A percentile compares a stretch with the other conserved stretches of the same genome.
phyloP scores from a whole-genome alignment of 1,140 invertebrate species.

The Dryas iulia region DNA sequence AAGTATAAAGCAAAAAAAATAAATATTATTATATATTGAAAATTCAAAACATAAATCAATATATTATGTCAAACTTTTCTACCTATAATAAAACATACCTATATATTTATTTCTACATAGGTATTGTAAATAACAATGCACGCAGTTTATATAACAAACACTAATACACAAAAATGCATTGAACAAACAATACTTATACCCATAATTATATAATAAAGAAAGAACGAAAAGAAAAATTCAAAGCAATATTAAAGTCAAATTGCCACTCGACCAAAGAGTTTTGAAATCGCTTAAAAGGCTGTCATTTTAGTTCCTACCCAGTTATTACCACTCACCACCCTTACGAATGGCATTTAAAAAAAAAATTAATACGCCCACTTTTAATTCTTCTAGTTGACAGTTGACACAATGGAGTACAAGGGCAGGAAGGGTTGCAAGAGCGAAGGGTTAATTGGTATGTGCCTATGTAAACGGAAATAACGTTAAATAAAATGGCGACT shows the following conservation, averaged over 20 bases:
- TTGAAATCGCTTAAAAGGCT: conserved; percentile 49
- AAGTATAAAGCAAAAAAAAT: too few relatives aligned
- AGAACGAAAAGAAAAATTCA: not conserved
- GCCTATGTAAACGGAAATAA: not conserved
- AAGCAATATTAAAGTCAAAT: conserved; percentile 31
- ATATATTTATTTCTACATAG: too few relatives aligned
- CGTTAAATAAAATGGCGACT: conserved; percentile 23
- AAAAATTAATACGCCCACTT: conserved; percentile 67
- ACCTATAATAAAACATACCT: too few relatives aligned
- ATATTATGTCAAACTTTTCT: too few relatives aligned
- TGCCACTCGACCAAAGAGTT: conserved; percentile 22
- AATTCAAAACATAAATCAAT: too few relatives aligned
- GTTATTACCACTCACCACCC: conserved; percentile 61
- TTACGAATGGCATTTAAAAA: conserved; percentile 49
- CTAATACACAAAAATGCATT: too few relatives aligned
- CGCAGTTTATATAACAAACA: too few relatives aligned
- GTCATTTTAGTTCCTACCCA: conserved; percentile 51
- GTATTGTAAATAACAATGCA: too few relatives aligned
- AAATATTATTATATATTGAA: too few relatives aligned
- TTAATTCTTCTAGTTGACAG: conserved; percentile 66
- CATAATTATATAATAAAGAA: not conserved
- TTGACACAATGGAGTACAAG: conserved; percentile 70
- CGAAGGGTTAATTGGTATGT: not conserved
- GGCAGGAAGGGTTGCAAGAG: conserved; percentile 35
- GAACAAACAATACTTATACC: too few relatives aligned